Percentiles rank a stretch among this genome's conserved stretches.
Evolutionary conservation across 2,888 invertebrate genomes (phyloP).

Genomic region (Parnassius glacialis): DNA sequence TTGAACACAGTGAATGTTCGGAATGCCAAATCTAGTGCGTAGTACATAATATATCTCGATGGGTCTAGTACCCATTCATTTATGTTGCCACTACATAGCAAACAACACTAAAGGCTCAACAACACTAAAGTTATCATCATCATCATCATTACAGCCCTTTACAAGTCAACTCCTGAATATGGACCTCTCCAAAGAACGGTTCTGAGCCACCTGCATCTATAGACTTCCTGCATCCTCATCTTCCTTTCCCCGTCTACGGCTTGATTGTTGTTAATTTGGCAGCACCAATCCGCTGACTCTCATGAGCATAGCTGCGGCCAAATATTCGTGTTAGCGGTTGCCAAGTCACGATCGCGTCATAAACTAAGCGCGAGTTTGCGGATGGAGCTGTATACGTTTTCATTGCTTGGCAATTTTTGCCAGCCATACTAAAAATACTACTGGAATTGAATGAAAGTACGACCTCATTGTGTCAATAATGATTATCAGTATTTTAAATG

Average conservation of each 20-base stretch:
- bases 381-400: constrained; percentile 9
- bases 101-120: too few relatives aligned
- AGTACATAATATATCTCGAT: too few relatives aligned
- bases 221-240: too few relatives aligned
- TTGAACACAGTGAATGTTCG: too few relatives aligned
- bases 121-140: too few relatives aligned
- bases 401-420: constrained; percentile 21
- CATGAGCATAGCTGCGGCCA: constrained; percentile 27
- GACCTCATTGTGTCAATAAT: constrained; percentile 4
- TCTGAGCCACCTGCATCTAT: too few relatives aligned
- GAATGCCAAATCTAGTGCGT: too few relatives aligned
- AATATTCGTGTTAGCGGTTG: constrained; percentile 39
- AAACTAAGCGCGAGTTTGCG: constrained; percentile 31
- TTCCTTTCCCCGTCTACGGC: constrained; percentile 3
- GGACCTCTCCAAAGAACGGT: too few relatives aligned
- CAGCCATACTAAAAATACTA: constrained; percentile 20
- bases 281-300: constrained; percentile 26
- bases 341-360: constrained; percentile 45
- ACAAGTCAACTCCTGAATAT: too few relatives aligned
- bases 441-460: constrained; percentile 9
- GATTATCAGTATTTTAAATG: background rate
- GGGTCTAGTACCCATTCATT: too few relatives aligned
- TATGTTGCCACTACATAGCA: too few relatives aligned
- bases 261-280: constrained; percentile 23
- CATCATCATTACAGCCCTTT: too few relatives aligned